Conservation (phyloP, 2,888 invertebrate genomes). For the Lomographa bimaculata region DNA sequence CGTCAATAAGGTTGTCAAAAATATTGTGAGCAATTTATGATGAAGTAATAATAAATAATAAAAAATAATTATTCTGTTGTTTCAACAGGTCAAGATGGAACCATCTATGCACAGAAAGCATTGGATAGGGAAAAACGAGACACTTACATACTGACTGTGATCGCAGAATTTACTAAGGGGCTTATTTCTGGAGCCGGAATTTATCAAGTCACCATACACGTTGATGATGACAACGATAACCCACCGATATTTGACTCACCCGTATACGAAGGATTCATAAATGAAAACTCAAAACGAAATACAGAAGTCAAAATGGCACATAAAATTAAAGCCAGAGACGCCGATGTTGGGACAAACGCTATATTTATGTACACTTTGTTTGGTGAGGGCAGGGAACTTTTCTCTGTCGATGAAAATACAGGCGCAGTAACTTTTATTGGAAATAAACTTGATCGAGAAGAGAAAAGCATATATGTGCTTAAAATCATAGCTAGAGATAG, state of each 20-base stretch:
- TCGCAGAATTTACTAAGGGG: constrained; percentile 90
- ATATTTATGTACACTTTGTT: constrained; percentile 87
- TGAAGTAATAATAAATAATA: neutral
- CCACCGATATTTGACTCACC: constrained; percentile 89
- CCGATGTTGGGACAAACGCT: constrained; percentile 87
- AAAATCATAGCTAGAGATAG: constrained; percentile 90
- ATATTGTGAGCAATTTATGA: too few relatives aligned
- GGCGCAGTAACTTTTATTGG: constrained; percentile 85
- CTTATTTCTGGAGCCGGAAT: constrained; percentile 88
- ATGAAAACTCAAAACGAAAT: constrained; percentile 89
- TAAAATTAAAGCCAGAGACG: constrained; percentile 88
- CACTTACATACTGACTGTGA: constrained; percentile 89
- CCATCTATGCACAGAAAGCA: constrained; percentile 89
- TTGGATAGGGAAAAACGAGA: constrained; percentile 90
- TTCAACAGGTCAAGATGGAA: constrained; percentile 88
- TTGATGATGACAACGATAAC: constrained; percentile 95
- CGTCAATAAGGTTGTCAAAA: too few relatives aligned
- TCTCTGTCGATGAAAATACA: constrained; percentile 85
- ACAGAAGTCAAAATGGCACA: constrained; percentile 88
- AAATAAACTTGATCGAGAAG: constrained; percentile 88
- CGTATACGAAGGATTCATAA: constrained; percentile 89
- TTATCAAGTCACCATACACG: constrained; percentile 90
- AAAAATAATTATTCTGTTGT: neutral
- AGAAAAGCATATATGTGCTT: constrained; percentile 86
- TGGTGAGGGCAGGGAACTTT: constrained; percentile 90